phyloP scores from a whole-genome alignment of 2,113 vertebrate species.

The Mungos mungo region DNA sequence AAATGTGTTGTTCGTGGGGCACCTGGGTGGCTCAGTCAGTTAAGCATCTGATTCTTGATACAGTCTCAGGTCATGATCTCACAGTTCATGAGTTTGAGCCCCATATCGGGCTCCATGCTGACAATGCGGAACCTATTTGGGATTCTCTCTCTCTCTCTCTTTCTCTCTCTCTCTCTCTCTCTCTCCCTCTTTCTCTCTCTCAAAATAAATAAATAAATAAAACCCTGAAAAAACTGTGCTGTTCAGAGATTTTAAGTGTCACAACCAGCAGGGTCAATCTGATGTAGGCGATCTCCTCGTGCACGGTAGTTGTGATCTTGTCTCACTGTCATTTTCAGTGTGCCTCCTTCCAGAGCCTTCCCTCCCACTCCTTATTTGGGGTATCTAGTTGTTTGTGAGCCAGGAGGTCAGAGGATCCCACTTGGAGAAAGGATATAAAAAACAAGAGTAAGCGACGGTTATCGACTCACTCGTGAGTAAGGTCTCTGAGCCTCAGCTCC shows the following conservation, averaged over 20 bases:
- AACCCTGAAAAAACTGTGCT: neutral
- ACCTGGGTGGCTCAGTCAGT: neutral
- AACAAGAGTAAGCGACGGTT: neutral
- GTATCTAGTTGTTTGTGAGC: neutral
- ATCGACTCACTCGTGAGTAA: neutral
- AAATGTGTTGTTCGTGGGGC: neutral
- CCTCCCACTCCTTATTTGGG: neutral
- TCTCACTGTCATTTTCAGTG: neutral
- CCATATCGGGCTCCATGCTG: neutral
- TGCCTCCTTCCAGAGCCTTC: neutral
- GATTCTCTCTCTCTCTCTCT: neutral
- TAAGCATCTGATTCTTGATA: neutral
- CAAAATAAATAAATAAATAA: neutral
- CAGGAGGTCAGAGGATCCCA: neutral
- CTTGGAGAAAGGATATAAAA: neutral
- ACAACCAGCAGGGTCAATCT: neutral
- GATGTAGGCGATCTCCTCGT: neutral
- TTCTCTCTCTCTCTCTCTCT: neutral
- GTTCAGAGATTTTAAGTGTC: neutral
- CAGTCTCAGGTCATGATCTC: no score
- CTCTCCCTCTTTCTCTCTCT: neutral
- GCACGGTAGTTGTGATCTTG: neutral
- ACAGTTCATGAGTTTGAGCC: neutral
- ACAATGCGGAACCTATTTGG: neutral
- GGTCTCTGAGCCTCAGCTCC: neutral